Evolutionary conservation across 2,113 vertebrate species (phyloP).

Genomic region (Elephas maximus): DNA sequence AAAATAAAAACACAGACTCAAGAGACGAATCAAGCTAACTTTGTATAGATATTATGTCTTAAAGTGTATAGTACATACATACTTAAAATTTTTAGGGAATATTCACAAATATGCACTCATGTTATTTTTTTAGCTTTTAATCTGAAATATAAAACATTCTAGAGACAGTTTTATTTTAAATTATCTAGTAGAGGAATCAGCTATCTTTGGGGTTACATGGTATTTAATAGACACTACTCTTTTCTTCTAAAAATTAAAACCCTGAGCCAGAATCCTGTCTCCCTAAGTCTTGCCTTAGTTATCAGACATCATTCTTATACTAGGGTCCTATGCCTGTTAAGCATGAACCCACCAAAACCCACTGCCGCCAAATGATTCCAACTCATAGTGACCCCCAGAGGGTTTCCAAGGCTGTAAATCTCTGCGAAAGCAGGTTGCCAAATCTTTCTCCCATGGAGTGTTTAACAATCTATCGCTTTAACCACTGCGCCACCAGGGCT

Average conservation of each 20-base stretch:
- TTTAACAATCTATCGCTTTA: too few species aligned
- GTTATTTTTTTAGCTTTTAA: constrained; percentile 33
- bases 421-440: too few species aligned
- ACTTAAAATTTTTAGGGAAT: constrained; percentile 1
- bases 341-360: too few species aligned
- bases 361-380: too few species aligned
- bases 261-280: neutral
- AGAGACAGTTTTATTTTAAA: constrained; percentile 57
- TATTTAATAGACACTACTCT: neutral
- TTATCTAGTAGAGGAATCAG: neutral
- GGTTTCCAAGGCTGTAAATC: too few species aligned
- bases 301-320: neutral
- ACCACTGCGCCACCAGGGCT: too few species aligned
- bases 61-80: neutral
- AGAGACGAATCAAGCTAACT: constrained; percentile 75
- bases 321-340: neutral
- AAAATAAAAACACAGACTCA: constrained; percentile 82
- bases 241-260: constrained; percentile 63
- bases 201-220: neutral
- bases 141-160: constrained; percentile 20
- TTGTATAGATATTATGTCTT: constrained; percentile 34
- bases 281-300: neutral
- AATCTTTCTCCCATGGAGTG: too few species aligned
- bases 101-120: constrained; percentile 40
- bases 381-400: too few species aligned